Conservation (phyloP, 2,888 invertebrate genomes). For the Lasioglossum figueresi region DNA sequence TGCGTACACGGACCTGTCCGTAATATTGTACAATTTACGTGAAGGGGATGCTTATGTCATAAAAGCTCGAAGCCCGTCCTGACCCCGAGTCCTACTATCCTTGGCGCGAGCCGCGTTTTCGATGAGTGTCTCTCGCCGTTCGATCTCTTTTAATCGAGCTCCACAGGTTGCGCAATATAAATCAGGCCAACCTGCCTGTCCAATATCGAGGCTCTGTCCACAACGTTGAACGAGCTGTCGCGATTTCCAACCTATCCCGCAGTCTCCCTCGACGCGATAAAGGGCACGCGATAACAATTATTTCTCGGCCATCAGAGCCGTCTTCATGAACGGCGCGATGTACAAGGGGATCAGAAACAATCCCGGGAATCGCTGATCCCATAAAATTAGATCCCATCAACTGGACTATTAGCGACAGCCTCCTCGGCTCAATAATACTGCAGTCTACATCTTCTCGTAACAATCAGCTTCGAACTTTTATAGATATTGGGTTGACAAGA, state of each 20-base stretch:
- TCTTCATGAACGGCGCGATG: neutral
- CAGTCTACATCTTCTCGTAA: neutral
- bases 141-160: slow-evolving; percentile 38
- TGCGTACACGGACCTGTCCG: neutral
- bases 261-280: neutral
- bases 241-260: slow-evolving; percentile 7
- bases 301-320: neutral
- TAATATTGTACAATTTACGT: neutral
- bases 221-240: slow-evolving; percentile 33
- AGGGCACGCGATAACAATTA: slow-evolving; percentile 7
- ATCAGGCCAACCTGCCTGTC: slow-evolving; percentile 55
- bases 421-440: neutral
- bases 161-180: slow-evolving; percentile 64
- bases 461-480: neutral
- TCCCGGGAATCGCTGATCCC: neutral
- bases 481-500: no score
- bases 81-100: neutral
- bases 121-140: neutral
- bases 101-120: slow-evolving; percentile 3
- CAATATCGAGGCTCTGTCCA: slow-evolving; percentile 59
- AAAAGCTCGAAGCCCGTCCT: neutral
- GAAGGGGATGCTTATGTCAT: neutral
- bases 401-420: neutral
- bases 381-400: neutral
- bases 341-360: neutral